These are phyloP conservation scores for Mandrillus leucophaeus DNA, from an alignment of 2,113 vertebrate genomes.

Conservation along the genomic window DNA sequence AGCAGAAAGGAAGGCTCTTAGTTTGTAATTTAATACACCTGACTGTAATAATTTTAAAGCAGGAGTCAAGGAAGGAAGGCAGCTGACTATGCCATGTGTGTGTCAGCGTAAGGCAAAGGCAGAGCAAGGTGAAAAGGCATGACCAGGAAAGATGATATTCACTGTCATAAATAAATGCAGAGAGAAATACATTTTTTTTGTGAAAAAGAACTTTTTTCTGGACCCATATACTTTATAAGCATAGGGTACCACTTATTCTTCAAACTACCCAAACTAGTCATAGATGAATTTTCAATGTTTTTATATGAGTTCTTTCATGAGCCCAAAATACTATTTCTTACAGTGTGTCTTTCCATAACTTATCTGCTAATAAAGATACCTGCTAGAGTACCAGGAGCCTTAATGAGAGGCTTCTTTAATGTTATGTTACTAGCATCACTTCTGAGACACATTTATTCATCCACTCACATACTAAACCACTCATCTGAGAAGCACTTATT, in stretches of 20 bases:
- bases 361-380: neutral
- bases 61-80: neutral
- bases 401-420: neutral
- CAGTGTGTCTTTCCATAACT: neutral
- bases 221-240: neutral
- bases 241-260: neutral
- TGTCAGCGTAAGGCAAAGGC: neutral
- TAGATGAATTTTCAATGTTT: neutral
- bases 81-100: rapidly evolving
- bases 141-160: neutral
- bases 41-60: neutral
- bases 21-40: neutral
- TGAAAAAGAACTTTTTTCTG: neutral
- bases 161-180: neutral
- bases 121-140: neutral
- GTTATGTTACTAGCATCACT: neutral
- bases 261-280: neutral
- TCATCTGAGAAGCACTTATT: constrained; percentile 28
- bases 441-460: neutral
- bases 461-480: neutral
- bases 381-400: neutral
- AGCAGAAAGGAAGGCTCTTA: neutral
- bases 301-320: neutral
- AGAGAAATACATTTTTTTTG: neutral
- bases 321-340: neutral